phyloP scores from a whole-genome alignment of 1,140 invertebrate genomes.

The Atta texana region DNA sequence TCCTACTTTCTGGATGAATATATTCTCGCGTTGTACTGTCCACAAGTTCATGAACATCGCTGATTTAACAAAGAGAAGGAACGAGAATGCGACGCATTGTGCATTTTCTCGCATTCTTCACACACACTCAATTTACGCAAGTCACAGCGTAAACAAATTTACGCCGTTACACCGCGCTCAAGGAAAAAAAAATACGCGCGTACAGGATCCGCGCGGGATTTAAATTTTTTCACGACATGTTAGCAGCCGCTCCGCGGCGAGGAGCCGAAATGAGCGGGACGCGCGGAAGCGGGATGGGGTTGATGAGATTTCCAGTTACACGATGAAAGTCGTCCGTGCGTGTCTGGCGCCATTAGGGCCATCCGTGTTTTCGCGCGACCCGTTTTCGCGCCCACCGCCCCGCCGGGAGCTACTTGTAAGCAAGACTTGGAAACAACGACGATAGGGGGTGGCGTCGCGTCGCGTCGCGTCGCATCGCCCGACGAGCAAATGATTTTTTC shows the following conservation, averaged over 20 bases:
- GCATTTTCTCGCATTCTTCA: constrained; percentile 6
- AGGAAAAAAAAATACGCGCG: constrained; percentile 26
- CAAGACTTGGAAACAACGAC: constrained; percentile 44
- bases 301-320: constrained; percentile 60
- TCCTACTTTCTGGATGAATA: constrained; percentile 25
- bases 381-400: constrained; percentile 4
- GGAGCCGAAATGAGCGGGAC: constrained; percentile 31
- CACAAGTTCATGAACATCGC: constrained; percentile 53
- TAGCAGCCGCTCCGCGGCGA: constrained; percentile 20
- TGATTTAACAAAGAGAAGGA: constrained; percentile 17
- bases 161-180: constrained; percentile 48
- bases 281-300: neutral
- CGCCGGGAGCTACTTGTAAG: constrained; percentile 58
- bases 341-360: constrained; percentile 48
- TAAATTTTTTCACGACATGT: constrained; percentile 50
- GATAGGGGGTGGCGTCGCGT: neutral
- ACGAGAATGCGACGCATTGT: neutral
- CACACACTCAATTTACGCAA: constrained; percentile 35
- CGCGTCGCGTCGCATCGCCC: neutral
- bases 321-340: constrained; percentile 43
- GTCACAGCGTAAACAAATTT: constrained; percentile 48
- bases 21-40: neutral
- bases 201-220: constrained; percentile 10
- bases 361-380: constrained; percentile 48
- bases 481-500: constrained; percentile 48